Evolutionary conservation across 2,888 invertebrate genomes (phyloP), one percentile per base, ranked within the genome.

Genomic region (Microdon myrmicae): DNA sequence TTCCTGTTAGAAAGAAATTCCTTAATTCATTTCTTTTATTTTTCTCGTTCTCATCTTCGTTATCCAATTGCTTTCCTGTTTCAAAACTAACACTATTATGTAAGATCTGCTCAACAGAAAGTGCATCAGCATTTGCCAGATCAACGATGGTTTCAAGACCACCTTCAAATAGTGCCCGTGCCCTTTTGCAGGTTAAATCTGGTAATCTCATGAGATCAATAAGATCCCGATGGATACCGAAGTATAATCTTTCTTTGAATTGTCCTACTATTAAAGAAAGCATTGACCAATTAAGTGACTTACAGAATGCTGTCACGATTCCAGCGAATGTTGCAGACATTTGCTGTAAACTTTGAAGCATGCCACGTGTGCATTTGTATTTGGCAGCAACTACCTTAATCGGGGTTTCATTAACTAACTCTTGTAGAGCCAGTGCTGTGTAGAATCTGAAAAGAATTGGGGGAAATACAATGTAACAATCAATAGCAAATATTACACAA

Each of bases 221-320:
- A 26, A 99, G 82, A 76, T 99, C 97, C 13, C 90, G 85, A 73
- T 93, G 90, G 32, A 98, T 90, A 7, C 97, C 98, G 78, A 98
- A 97, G 72, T 93, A 92, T 28, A 99, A 83, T 9, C 98, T 87
- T 72, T 91, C 90, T 81, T 97, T 95, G 79, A 99, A 97, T 79
- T 96, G 94, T 0, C 90, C 87, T 28, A 99, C 85, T 26, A 99
- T 82, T 67, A 94, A 82, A 77, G 96, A 92, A 73, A 99, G 83
- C 75, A 90, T 92, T 68, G 86, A 86, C 97, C 98, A 99, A 14
- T 96, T 94, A 7, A 99, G 81, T 44, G 94, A 89, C 66, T 86
- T 87, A 78, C 96, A 95, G 81, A 99, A 98, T n/a, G 92, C 88
- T 2, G 96, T 94, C 1, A 98, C 92, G 91, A 97, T 97, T 48